Evolutionary conservation across 2,888 invertebrate species (phyloP), one percentile per base, ranked within the genome.

Genomic region (Eupithecia dodoneata): DNA sequence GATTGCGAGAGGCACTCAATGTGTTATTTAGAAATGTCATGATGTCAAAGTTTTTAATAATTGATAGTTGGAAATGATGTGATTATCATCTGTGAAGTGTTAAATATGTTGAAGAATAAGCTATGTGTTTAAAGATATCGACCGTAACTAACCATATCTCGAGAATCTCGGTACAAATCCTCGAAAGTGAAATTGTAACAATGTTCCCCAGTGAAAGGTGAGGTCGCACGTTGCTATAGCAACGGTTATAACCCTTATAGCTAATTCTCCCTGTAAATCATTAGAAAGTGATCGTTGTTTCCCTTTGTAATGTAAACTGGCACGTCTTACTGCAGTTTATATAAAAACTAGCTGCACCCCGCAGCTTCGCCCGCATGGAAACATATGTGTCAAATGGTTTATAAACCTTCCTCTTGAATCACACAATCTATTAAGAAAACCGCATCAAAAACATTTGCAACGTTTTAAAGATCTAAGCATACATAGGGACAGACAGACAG

Each of bases 181-280:
- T 70, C 15, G 70, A 70, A 45, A 70, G 70, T 70, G 70, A 70
- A 70, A 70, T 49, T 70, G 70, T 70, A 70, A 70, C 70, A 70
- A 70, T 70, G 47, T 70, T 45, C 13, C 66, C 45, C 13, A 70
- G 70, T 70, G 70, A 70, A 70, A 70, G 70, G 70, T 70, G 70
- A 70, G 70, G 47, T 70, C 70, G 47, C 47, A 47, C 45, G 30
- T 45, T 70, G 70, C 44, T 30, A 70, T 70, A 2, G 70, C 70
- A 15, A 70, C 70, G n/a, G 45, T 69, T 69, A 69, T 69, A n/a
- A 42, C 66, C 42, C 66, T 42, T 66, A 66, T 42, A 42, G 66
- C 69, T 66, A 66, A 66, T 45, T 69, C 42, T 69, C n/a, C 9
- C 45, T 2, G n/a, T 69, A 45, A 44, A 67, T 69, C 69, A 45